phyloP scores from a whole-genome alignment of 1,140 invertebrate species.

The Hypsibius dujardini region DNA sequence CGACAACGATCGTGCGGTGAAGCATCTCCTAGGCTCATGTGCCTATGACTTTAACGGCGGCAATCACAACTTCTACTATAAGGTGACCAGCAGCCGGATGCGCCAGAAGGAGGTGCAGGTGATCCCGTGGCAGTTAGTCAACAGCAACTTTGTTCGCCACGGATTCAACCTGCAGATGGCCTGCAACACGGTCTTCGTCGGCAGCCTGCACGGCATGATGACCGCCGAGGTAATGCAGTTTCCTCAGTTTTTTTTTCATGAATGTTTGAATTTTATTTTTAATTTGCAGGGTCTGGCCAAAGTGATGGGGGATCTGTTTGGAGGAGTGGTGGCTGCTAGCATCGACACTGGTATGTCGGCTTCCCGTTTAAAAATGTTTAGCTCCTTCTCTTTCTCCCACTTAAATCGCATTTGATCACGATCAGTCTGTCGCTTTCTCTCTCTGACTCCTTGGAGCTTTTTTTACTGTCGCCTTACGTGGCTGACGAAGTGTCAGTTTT shows the following conservation, averaged over 20 bases:
- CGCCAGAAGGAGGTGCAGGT: conserved; percentile 78
- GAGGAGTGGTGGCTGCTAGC: conserved; percentile 38
- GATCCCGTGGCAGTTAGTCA: conserved; percentile 80
- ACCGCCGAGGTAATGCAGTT: too few species aligned
- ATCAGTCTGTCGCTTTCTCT: too few species aligned
- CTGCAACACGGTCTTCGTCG: conserved; percentile 80
- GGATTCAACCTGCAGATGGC: conserved; percentile 47
- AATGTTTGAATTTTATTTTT: too few species aligned
- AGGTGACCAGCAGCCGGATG: conserved; percentile 68
- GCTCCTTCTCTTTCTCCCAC: neutral
- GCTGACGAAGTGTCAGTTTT: neutral
- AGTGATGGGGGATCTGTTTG: too few species aligned
- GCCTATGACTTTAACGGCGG: conserved; percentile 48
- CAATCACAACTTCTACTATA: conserved; percentile 63
- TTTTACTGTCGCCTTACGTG: neutral
- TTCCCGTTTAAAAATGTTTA: too few species aligned
- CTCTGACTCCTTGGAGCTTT: neutral
- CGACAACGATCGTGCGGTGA: conserved; percentile 25
- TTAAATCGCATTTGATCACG: too few species aligned
- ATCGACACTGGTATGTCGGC: conserved; percentile 1
- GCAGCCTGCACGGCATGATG: conserved; percentile 87
- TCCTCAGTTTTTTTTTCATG: too few species aligned
- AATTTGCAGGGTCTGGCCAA: too few species aligned
- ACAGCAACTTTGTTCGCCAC: conserved; percentile 72
- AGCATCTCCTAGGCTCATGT: conserved; percentile 58